Percentiles rank a stretch among this genome's conserved stretches.
Evolutionary conservation across 2,888 invertebrate genomes (phyloP).

Genomic region (Trissonchulus latispiculum): DNA sequence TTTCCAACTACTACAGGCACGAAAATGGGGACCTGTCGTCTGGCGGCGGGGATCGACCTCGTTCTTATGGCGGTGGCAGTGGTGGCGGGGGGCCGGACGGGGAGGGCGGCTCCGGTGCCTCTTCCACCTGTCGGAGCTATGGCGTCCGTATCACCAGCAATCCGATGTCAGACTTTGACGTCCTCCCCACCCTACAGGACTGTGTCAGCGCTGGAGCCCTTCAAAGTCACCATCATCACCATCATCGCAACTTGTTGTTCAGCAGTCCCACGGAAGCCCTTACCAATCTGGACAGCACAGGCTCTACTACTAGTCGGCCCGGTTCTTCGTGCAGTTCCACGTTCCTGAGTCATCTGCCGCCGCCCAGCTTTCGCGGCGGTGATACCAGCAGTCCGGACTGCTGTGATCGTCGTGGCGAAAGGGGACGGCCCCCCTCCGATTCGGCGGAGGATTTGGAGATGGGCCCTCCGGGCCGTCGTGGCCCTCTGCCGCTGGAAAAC

Average conservation of each 20-base stretch:
- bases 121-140: background rate
- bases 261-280: no score
- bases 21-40: no score
- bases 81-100: background rate
- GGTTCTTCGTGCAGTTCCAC: background rate
- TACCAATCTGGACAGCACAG: background rate
- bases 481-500: no score
- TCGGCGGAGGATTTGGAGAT: no score
- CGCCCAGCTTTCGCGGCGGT: background rate
- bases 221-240: no score
- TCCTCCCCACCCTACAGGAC: background rate
- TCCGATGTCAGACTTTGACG: background rate
- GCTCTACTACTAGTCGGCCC: background rate
- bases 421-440: background rate
- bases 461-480: background rate
- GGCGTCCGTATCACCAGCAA: background rate
- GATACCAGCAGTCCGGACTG: background rate
- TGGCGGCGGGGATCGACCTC: no score
- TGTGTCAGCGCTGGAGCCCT: no score
- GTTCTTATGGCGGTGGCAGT: no score
- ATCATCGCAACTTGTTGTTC: no score
- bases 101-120: background rate
- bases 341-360: background rate
- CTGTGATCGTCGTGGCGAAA: background rate
- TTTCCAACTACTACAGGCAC: background rate